A percentile compares a stretch with the other conserved stretches of the same genome.
phyloP scores from a whole-genome alignment of 2,888 invertebrate genomes.

The Argyresthia albistria region DNA sequence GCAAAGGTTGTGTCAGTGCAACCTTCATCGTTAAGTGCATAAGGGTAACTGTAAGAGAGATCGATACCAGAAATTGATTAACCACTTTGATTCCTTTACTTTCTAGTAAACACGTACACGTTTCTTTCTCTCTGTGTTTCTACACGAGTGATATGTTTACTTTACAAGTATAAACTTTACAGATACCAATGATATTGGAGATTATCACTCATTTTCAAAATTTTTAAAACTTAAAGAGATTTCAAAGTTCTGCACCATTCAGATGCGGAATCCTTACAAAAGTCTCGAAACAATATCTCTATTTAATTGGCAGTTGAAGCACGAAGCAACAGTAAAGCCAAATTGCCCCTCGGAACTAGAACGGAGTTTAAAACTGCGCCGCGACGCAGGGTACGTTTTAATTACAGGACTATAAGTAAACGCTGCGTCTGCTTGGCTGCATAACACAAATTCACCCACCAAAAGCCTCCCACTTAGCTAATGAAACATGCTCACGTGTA shows the following conservation, averaged over 20 bases:
- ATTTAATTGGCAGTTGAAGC: not conserved
- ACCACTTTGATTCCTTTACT: no score
- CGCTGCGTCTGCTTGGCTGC: conserved; percentile 64
- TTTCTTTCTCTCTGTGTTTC: no score
- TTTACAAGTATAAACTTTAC: not conserved
- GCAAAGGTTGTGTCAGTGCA: not conserved
- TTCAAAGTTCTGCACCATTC: not conserved
- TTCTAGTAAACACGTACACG: no score
- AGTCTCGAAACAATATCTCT: not conserved
- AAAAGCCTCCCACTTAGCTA: conserved; percentile 74
- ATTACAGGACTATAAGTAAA: conserved; percentile 69
- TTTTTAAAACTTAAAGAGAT: no score
- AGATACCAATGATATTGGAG: no score
- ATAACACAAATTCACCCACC: conserved; percentile 70
- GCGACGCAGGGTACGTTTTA: conserved; percentile 60
- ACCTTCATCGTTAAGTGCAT: no score
- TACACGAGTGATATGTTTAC: not conserved
- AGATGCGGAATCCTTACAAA: not conserved
- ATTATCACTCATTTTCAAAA: no score
- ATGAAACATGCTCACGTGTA: conserved; percentile 73
- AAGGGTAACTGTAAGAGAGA: no score
- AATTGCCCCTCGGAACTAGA: conserved; percentile 62
- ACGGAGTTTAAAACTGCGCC: conserved; percentile 64
- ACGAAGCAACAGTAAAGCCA: conserved; percentile 44
- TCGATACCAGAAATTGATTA: no score